Percentiles rank a stretch among this genome's conserved stretches.
Evolutionary conservation across 2,113 vertebrate genomes (phyloP).

Genomic region (Otolemur garnettii): DNA sequence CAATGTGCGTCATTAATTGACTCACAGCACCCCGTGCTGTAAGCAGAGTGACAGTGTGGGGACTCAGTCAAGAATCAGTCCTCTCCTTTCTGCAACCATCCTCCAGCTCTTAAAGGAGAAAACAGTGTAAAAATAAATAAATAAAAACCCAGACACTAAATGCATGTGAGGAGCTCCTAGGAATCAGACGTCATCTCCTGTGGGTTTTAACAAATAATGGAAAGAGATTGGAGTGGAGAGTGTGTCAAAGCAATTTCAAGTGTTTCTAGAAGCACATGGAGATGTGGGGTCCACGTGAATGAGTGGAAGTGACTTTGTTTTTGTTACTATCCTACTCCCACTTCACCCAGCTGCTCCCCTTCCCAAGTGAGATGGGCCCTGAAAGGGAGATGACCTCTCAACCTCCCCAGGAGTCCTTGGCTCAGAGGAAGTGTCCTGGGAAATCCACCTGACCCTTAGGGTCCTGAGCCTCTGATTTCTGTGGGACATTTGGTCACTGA

Average conservation of each 20-base stretch:
- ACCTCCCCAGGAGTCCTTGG: neutral
- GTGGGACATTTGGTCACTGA: neutral
- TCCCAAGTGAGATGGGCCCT: neutral
- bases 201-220: neutral
- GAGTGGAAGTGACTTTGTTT: accelerated
- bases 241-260: neutral
- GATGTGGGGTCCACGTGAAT: accelerated
- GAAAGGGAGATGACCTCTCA: neutral
- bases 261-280: accelerated
- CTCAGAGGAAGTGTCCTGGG: neutral
- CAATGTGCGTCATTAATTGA: accelerated
- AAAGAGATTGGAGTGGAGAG: neutral
- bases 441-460: neutral
- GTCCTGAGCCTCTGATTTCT: neutral
- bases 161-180: neutral
- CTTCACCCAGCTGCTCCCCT: neutral
- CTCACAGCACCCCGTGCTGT: accelerated
- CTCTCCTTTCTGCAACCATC: accelerated
- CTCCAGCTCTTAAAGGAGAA: neutral
- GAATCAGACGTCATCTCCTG: neutral
- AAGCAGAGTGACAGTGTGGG: neutral
- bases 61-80: accelerated
- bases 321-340: accelerated
- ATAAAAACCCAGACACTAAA: neutral
- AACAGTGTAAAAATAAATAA: neutral